These are phyloP conservation scores for Eleginops maclovinus DNA, from an alignment of 2,113 vertebrate species.

Conservation along the genomic window DNA sequence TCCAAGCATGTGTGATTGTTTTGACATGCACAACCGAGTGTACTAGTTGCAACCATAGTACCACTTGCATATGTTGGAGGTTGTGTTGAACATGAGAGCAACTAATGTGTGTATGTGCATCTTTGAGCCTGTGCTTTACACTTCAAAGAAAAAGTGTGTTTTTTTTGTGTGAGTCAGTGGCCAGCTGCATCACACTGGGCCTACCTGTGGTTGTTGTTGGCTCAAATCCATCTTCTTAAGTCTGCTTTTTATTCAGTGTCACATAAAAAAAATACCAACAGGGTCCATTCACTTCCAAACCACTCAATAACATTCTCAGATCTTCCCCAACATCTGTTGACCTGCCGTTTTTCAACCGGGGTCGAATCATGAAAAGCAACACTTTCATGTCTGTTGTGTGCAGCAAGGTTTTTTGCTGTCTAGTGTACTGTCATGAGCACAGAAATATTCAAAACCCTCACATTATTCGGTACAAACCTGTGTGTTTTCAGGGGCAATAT, in stretches of 20 bases:
- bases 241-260: conserved; percentile 73
- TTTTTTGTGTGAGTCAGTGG: conserved; percentile 61
- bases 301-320: conserved; percentile 62
- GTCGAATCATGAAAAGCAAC: conserved; percentile 22
- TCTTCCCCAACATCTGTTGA: conserved; percentile 62
- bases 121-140: conserved; percentile 37
- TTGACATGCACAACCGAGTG: conserved; percentile 31
- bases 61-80: neutral
- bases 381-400: conserved; percentile 20
- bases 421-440: conserved; percentile 12
- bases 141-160: conserved; percentile 56
- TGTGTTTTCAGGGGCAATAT: conserved; percentile 59
- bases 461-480: conserved; percentile 61
- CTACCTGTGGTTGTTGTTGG: conserved; percentile 70
- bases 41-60: conserved; percentile 1
- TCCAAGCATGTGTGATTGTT: conserved; percentile 9
- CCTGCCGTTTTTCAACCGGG: neutral
- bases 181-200: conserved; percentile 58
- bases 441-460: conserved; percentile 49
- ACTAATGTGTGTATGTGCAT: conserved; percentile 35
- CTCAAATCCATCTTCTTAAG: conserved; percentile 61
- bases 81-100: neutral
- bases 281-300: conserved; percentile 56
- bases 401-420: conserved; percentile 10
- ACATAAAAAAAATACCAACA: conserved; percentile 75